Evolutionary conservation across 2,113 vertebrate species (phyloP), one percentile per base, ranked within the genome.

Genomic region (Syngnathus typhle): DNA sequence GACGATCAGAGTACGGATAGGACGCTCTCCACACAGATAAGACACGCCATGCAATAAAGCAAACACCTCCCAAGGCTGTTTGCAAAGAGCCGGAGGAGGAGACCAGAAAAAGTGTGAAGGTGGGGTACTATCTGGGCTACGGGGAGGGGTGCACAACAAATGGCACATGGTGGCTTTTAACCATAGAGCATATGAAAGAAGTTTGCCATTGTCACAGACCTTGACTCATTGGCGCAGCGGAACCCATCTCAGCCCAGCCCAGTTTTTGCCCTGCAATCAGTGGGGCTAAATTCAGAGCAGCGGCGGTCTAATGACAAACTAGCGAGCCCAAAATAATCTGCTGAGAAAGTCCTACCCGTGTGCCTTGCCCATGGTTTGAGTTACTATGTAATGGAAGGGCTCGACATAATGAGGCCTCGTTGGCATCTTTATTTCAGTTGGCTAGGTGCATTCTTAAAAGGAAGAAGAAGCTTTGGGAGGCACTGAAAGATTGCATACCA

Each of bases 271-370:
- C 88, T 88, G 55, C 89, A 90, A 91, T 88, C 86, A 85, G 44
- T 74, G 60, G 72, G 70, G 67, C 84, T 90, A 91, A 91, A 85
- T 86, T 91, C 83, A 90, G 89, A 89, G 81, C 69, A 10, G 37
- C 38, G 79, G 78, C 74, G 60, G 69, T 71, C 60, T 92, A 91
- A 92, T 92, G 80, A 92, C 88, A 91, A 82, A 82, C 82, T 75
- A 71, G 70, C 51, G 77, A 80, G 75, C 88, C 75, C 60, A 88
- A 91, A 92, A 92, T 91, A 91, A 84, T 86, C 85, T 84, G 82
- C 83, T 73, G 79, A 87, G 87, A 85, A 82, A 82, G 75, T 79
- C 61, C 80, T 84, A 73, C 85, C 80, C 83, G 78, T 77, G 76
- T 70, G 79, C 72, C 81, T 69, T 76, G 77, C 76, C 79, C 65